A percentile compares a stretch with the other conserved stretches of the same genome.
These are phyloP conservation scores for Amphimedon queenslandica DNA, from an alignment of 37 sponge, comb jelly and placozoan genomes.

Conservation along the genomic window DNA sequence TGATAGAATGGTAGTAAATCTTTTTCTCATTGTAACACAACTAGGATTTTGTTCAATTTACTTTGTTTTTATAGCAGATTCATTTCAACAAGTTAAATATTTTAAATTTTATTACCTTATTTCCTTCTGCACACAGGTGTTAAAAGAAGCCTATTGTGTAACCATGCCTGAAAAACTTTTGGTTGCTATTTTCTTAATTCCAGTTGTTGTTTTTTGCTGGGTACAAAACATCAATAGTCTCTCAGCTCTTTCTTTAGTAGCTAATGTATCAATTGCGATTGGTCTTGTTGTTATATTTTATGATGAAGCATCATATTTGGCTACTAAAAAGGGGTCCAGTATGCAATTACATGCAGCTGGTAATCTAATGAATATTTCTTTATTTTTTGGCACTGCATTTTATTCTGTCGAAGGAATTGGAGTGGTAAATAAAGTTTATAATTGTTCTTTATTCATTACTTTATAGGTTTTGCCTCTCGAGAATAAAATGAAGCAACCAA, in stretches of 20 bases:
- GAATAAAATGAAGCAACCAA: slow-evolving; percentile 89
- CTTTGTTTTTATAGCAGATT: slow-evolving; percentile 78
- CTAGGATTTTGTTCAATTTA: slow-evolving; percentile 88
- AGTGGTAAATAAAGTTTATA: slow-evolving; percentile 40
- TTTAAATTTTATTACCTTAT: background rate
- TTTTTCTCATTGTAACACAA: slow-evolving; percentile 85
- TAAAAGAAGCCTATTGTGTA: slow-evolving; percentile 20
- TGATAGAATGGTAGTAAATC: slow-evolving; percentile 63
- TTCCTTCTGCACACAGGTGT: slow-evolving; percentile 27
- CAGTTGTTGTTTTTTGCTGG: slow-evolving; percentile 62
- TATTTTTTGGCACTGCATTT: slow-evolving; percentile 85
- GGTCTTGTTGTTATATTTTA: slow-evolving; percentile 52
- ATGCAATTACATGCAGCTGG: slow-evolving; percentile 68
- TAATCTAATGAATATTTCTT: slow-evolving; percentile 18
- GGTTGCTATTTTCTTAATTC: slow-evolving; percentile 56
- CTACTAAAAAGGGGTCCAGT: slow-evolving; percentile 11
- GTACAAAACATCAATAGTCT: slow-evolving; percentile 77
- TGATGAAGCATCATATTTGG: slow-evolving; percentile 20
- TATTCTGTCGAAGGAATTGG: slow-evolving; percentile 94
- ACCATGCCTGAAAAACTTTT: slow-evolving; percentile 6
- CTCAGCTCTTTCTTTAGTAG: slow-evolving; percentile 64
- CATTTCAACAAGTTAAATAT: slow-evolving; percentile 45
- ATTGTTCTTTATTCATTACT: too few relatives aligned
- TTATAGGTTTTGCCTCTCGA: slow-evolving; percentile 88
- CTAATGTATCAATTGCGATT: slow-evolving; percentile 69